A percentile compares a stretch with the other conserved stretches of the same genome.
These are phyloP conservation scores for Thalpophila matura DNA, from an alignment of 2,888 invertebrate genomes.

Conservation along the genomic window DNA sequence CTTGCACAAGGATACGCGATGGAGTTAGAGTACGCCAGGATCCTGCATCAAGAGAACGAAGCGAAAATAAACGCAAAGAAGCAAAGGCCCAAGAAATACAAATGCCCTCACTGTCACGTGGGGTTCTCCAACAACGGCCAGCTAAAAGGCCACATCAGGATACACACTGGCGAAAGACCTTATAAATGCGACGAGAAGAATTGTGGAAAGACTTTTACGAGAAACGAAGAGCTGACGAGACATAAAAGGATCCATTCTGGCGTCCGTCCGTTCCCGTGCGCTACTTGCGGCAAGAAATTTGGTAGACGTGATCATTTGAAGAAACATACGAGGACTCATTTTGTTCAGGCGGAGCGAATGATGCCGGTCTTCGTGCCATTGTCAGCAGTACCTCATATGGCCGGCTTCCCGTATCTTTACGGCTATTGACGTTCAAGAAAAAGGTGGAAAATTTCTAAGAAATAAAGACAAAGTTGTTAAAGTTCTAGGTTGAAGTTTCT, in stretches of 20 bases:
- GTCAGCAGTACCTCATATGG: conserved; percentile 86
- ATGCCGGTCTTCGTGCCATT: conserved; percentile 92
- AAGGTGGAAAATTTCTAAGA: conserved; percentile 31
- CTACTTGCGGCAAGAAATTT: conserved; percentile 97
- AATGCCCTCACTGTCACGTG: conserved; percentile 97
- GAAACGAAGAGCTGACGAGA: conserved; percentile 97
- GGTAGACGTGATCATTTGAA: conserved; percentile 98
- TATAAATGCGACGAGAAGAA: conserved; percentile 96
- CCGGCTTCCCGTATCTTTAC: conserved; percentile 89
- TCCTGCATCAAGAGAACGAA: conserved; percentile 93
- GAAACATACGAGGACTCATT: conserved; percentile 97
- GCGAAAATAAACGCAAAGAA: conserved; percentile 93
- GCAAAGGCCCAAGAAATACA: conserved; percentile 97
- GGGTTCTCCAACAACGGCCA: conserved; percentile 99
- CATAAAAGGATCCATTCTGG: conserved; percentile 97
- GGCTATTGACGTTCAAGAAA: conserved; percentile 82
- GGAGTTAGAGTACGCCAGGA: conserved; percentile 93
- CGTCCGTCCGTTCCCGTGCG: conserved; percentile 95
- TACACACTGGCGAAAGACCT: conserved; percentile 97
- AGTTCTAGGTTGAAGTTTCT: background rate
- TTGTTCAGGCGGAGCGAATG: conserved; percentile 91
- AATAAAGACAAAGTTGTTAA: conserved; percentile 16
- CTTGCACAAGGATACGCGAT: conserved; percentile 91
- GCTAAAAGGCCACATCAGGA: conserved; percentile 97
- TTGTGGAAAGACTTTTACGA: conserved; percentile 97